Evolutionary conservation across 2,888 invertebrate species (phyloP).

Genomic region (Plagodis dolabraria): DNA sequence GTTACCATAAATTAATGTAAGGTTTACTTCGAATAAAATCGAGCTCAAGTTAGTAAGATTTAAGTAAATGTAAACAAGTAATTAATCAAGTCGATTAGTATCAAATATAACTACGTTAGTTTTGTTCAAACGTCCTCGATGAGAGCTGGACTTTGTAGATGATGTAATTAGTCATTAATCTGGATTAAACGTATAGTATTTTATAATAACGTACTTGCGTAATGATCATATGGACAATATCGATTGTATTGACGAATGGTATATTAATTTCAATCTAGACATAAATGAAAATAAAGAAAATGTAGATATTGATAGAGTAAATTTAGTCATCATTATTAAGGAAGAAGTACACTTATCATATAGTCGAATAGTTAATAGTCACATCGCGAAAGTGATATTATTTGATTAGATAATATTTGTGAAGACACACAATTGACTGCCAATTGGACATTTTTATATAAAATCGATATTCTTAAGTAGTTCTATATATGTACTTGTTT

Average conservation of each 20-base stretch:
- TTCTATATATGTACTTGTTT: constrained; percentile 73
- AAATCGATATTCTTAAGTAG: constrained; percentile 75
- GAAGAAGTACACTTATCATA: constrained; percentile 65
- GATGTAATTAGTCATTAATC: constrained; percentile 64
- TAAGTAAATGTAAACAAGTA: constrained; percentile 71
- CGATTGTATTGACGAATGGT: constrained; percentile 75
- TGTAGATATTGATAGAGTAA: constrained; percentile 76
- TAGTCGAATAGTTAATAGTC: constrained; percentile 68
- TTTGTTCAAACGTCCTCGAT: constrained; percentile 76
- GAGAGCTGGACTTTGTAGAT: constrained; percentile 75
- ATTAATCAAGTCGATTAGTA: constrained; percentile 73
- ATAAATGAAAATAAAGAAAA: constrained; percentile 63
- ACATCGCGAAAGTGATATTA: constrained; percentile 74
- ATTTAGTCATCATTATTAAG: constrained; percentile 57
- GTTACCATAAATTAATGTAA: constrained; percentile 62
- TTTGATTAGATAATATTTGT: constrained; percentile 73
- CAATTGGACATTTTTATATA: constrained; percentile 82
- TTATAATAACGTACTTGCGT: constrained; percentile 82
- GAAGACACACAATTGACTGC: constrained; percentile 78
- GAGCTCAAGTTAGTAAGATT: constrained; percentile 80
- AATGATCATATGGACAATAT: constrained; percentile 83
- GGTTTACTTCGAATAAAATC: constrained; percentile 80
- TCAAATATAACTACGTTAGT: constrained; percentile 62
- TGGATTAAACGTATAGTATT: constrained; percentile 78
- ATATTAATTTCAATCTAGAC: constrained; percentile 72